Evolutionary conservation across 2,888 invertebrate genomes (phyloP).

Genomic region (Cyclophora punctaria): DNA sequence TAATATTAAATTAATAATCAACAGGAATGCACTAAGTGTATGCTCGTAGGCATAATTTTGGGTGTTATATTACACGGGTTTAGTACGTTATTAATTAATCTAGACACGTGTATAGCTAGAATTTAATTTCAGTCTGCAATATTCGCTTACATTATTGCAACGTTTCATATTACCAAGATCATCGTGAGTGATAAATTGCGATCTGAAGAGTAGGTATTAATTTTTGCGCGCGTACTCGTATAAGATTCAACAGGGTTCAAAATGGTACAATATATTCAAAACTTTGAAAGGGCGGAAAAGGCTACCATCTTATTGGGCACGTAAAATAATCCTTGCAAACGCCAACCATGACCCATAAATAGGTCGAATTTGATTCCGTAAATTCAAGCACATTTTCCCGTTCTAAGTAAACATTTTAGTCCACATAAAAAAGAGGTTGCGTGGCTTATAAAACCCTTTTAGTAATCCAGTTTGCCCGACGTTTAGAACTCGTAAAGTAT

Average conservation of each 20-base stretch:
- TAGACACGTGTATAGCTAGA: background rate
- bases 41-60: too few relatives aligned
- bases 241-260: too few relatives aligned
- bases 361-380: conserved; percentile 15
- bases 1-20: too few relatives aligned
- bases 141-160: conserved; percentile 24
- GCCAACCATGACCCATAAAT: conserved; percentile 10
- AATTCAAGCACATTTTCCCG: conserved; percentile 16
- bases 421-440: conserved; percentile 26
- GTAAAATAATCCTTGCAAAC: conserved; percentile 6
- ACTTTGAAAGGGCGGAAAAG: too few relatives aligned
- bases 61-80: too few relatives aligned
- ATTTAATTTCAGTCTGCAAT: conserved; percentile 22
- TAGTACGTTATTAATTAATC: too few relatives aligned
- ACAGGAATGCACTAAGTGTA: too few relatives aligned
- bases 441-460: conserved; percentile 29
- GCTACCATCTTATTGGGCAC: conserved; percentile 7
- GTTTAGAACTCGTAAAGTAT: conserved; percentile 27
- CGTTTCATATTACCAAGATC: background rate
- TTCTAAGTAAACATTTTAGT: conserved; percentile 26
- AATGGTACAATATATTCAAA: background rate
- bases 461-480: conserved; percentile 25
- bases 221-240: too few relatives aligned
- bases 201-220: too few relatives aligned
- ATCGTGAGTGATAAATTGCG: too few relatives aligned